Evolutionary conservation across 2,797 vertebrate species (phyloP), one percentile per base, ranked within the genome.

Genomic region (Galagoides demidoff): DNA sequence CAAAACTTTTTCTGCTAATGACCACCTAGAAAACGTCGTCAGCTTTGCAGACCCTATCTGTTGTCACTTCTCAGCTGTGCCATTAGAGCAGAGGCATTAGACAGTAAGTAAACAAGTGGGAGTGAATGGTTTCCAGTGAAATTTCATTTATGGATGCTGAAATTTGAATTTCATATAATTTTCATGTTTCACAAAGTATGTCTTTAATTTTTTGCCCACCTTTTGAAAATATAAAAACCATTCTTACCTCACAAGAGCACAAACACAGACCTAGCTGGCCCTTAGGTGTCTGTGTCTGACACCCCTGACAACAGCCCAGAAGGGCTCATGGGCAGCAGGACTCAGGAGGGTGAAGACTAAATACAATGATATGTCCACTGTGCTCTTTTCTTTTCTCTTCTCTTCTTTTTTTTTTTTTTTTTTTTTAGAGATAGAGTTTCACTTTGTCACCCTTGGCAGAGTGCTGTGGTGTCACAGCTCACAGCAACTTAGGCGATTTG

Each of bases 321-420:
- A 17, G 64, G 17, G 64, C 64, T n/a, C 3, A 3, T 9, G 16
- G 64, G 64, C 64, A 66, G 64, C 31, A 66, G 64, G 8, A 31
- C 8, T 29, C 39, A 12, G 43, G 2, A 0, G 5, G 34, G 37
- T 2, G 16, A 68, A 43, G n/a, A 6, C 11, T 19, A 27, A 49
- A 23, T 13, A 19, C 1, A 6, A 17, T 0, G 31, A 55, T 0
- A 29, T 37, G 5, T 12, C 19, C 19, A 39, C 39, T 39, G 39
- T 39, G 39, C 39, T 39, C 39, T 39, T 6, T 39, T 39, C 39
- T 39, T 39, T 39, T 39, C 39, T 39, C 39, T 39, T 39, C 39
- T 39, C 39, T 39, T 39, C 39, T 39, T 3, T 39, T 39, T 39
- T 39, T 39, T 3, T 39, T 39, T 39, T 39, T 39, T 5, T 39